Evolutionary conservation across 2,113 vertebrate genomes (phyloP).

Genomic region (Nothoprocta pentlandii): DNA sequence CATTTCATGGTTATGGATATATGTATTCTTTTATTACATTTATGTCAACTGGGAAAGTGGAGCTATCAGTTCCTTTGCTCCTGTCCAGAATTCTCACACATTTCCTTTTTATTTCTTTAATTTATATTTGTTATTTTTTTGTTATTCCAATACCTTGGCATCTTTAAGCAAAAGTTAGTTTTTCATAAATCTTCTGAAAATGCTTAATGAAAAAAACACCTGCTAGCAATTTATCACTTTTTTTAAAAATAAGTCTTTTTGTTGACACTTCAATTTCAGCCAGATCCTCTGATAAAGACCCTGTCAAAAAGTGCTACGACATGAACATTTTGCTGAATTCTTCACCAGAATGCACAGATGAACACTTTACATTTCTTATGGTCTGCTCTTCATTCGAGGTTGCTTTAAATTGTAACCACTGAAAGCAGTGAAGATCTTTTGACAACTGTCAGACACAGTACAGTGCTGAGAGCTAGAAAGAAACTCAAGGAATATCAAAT

Average conservation of each 20-base stretch:
- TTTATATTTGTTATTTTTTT: not conserved
- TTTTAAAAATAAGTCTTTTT: not conserved
- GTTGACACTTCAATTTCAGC: conserved; percentile 5
- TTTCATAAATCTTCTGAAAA: conserved; percentile 14
- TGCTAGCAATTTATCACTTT: not conserved
- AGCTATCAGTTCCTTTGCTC: not conserved
- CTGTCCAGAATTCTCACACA: not conserved
- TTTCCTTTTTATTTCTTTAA: not conserved
- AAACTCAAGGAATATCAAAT: not conserved
- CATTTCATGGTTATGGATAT: not conserved
- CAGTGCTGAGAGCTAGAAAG: not conserved
- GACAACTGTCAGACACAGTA: not conserved
- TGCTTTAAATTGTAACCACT: not conserved
- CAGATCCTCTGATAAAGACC: not conserved
- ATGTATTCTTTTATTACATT: not conserved
- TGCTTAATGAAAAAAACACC: not conserved
- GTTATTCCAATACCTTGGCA: not conserved
- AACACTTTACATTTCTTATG: not conserved
- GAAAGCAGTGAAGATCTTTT: not conserved
- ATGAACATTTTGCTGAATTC: not conserved
- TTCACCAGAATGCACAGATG: not conserved
- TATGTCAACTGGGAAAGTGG: not conserved
- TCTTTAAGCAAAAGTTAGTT: not conserved
- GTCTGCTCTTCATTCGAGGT: not conserved
- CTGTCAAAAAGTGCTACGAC: not conserved